Evolutionary conservation across 2,888 invertebrate species (phyloP).

Genomic region (Eupithecia vulgata): DNA sequence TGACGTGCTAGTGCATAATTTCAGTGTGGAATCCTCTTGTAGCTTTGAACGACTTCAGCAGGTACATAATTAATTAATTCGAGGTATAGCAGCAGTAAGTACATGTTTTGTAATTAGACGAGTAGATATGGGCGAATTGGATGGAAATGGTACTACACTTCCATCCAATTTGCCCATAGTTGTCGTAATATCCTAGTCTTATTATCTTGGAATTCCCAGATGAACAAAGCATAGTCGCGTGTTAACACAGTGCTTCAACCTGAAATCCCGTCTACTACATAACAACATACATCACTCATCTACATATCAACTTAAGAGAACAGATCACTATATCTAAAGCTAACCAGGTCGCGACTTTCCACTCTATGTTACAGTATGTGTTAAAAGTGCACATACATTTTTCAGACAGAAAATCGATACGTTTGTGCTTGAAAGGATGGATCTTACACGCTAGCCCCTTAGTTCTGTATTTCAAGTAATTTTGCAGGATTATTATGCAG

Average conservation of each 20-base stretch:
- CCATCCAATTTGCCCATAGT: too few relatives aligned
- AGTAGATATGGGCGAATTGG: not conserved
- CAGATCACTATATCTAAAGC: not conserved
- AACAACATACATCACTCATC: too few relatives aligned
- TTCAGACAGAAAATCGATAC: too few relatives aligned
- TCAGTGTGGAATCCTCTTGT: constrained; percentile 7
- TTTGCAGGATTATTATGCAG: too few relatives aligned
- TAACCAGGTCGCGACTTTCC: not conserved
- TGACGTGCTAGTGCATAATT: constrained; percentile 17
- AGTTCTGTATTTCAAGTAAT: too few relatives aligned
- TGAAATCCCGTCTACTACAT: too few relatives aligned
- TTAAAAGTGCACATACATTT: not conserved
- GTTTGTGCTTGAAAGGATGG: too few relatives aligned
- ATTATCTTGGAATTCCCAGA: too few relatives aligned
- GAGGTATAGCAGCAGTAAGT: not conserved
- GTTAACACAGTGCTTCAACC: not conserved
- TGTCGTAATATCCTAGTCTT: not conserved
- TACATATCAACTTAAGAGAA: not conserved
- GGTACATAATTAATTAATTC: not conserved
- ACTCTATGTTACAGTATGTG: not conserved
- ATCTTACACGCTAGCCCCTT: too few relatives aligned
- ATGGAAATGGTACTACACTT: not conserved
- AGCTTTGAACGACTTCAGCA: not conserved
- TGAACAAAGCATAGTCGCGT: not conserved
- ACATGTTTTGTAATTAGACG: not conserved